Evolutionary conservation across 2,888 invertebrate species (phyloP).

Genomic region (Zootermopsis nevadensis): DNA sequence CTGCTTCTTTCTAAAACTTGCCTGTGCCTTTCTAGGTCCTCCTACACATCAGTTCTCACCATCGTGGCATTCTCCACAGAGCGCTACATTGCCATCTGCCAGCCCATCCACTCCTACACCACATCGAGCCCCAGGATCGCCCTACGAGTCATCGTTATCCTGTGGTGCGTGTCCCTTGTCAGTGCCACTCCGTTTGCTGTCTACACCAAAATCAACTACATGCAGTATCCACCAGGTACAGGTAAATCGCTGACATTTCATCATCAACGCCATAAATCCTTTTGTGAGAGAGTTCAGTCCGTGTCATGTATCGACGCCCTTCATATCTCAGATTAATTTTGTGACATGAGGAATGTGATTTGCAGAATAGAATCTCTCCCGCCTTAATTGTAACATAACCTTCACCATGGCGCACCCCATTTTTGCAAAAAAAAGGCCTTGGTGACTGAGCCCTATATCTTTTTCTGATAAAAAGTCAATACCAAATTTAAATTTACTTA

Average conservation of each 20-base stretch:
- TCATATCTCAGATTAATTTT: too few species aligned
- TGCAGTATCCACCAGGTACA: slow-evolving; percentile 77
- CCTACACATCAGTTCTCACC: slow-evolving; percentile 90
- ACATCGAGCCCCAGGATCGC: slow-evolving; percentile 88
- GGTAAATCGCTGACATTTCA: neutral
- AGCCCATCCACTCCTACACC: slow-evolving; percentile 84
- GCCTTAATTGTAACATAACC: too few species aligned
- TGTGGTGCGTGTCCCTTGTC: slow-evolving; percentile 82
- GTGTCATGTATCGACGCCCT: too few species aligned
- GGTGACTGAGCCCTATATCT: too few species aligned
- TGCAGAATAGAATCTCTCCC: too few species aligned
- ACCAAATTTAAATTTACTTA: too few species aligned
- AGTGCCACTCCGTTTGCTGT: slow-evolving; percentile 83
- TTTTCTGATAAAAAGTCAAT: too few species aligned
- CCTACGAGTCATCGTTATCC: slow-evolving; percentile 77
- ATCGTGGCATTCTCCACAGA: slow-evolving; percentile 94
- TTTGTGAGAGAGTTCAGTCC: too few species aligned
- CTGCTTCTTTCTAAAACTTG: neutral
- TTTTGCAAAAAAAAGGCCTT: too few species aligned
- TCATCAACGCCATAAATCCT: too few species aligned
- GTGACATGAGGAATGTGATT: too few species aligned
- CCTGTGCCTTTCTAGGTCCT: slow-evolving; percentile 71
- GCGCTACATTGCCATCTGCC: slow-evolving; percentile 90
- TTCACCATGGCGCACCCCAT: too few species aligned
- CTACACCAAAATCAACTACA: slow-evolving; percentile 79